phyloP scores from a whole-genome alignment of 2,888 invertebrate species.

The Idaea biselata region DNA sequence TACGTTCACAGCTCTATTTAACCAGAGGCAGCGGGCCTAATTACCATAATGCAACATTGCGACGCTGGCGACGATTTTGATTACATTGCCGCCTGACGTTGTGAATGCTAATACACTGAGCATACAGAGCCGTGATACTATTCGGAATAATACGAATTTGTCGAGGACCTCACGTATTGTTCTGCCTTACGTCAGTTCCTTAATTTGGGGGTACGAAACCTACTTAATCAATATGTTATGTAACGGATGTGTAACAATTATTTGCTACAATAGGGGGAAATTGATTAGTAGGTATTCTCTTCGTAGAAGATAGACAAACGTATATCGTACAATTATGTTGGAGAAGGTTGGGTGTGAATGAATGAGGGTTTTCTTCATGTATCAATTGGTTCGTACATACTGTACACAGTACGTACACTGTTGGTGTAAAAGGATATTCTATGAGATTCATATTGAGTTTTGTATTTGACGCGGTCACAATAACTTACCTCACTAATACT shows the following conservation, averaged over 20 bases:
- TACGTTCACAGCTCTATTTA: constrained; percentile 54
- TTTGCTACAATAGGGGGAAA: not conserved
- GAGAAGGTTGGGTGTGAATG: not conserved
- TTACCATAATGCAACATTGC: constrained; percentile 67
- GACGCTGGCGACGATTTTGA: constrained; percentile 57
- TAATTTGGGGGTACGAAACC: not conserved
- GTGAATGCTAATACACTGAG: constrained; percentile 54
- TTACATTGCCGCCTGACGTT: constrained; percentile 56
- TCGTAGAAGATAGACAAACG: not conserved
- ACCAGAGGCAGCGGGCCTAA: constrained; percentile 45
- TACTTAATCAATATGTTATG: not conserved
- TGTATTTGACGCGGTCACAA: no score
- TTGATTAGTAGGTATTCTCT: not conserved
- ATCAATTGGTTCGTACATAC: no score
- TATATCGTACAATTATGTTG: not conserved
- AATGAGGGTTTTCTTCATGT: no score
- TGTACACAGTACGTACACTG: no score
- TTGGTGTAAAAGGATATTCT: no score
- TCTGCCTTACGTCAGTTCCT: constrained; percentile 4
- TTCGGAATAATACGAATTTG: constrained; percentile 38
- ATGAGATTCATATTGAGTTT: no score
- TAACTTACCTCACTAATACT: no score
- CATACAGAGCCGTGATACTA: constrained; percentile 42
- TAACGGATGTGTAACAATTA: not conserved
- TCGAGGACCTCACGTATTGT: constrained; percentile 12